Evolutionary conservation across 2,113 vertebrate genomes (phyloP), one percentile per base, ranked within the genome.

Genomic region (Hippopotamus amphibius): DNA sequence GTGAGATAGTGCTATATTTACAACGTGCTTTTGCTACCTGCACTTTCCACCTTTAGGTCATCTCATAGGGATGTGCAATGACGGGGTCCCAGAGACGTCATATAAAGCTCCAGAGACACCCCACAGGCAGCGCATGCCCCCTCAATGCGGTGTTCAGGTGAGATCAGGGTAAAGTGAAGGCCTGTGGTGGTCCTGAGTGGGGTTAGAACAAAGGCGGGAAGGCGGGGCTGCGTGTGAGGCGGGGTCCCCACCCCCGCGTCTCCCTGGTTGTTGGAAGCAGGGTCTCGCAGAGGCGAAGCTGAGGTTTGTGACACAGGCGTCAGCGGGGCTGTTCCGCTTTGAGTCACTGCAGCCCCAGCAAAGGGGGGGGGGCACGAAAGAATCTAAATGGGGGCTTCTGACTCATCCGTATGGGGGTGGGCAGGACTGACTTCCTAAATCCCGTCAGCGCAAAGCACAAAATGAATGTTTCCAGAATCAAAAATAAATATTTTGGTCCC

Each of bases 181-280:
- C 17, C 10, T 3, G 1, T 2, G 17, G 14, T 19, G 61, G 37
- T 30, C n/a, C 7, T 4, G 17, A 24, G 7, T 55, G 3, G 65
- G 26, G 14, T 43, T 17, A 79, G 46, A 48, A 92, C 50, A 26
- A 48, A 61, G 4, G 59, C 50, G 0, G 4, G 50, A 46, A 55
- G 61, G 55, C 37, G 48, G 85, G 63, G n/a, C 33, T 11, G 24
- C 3, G 48, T 50, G 37, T 33, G 48, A 59, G 28, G 14, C 1
- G 0, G 11, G 24, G 50, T 15, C 16, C 24, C 11, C 0, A 7
- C 2, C 1, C 12, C 30, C 15, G 11, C 0, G 1, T 80, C 30
- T 59, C 72, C 14, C 0, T 33, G 41, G 22, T 1, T 46, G 5
- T 5, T 76, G 79, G 53, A 50, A 91, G 26, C 17, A 41, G 26